Conservation (phyloP, 2,888 invertebrate species). For the Pharmacophagus antenor region DNA sequence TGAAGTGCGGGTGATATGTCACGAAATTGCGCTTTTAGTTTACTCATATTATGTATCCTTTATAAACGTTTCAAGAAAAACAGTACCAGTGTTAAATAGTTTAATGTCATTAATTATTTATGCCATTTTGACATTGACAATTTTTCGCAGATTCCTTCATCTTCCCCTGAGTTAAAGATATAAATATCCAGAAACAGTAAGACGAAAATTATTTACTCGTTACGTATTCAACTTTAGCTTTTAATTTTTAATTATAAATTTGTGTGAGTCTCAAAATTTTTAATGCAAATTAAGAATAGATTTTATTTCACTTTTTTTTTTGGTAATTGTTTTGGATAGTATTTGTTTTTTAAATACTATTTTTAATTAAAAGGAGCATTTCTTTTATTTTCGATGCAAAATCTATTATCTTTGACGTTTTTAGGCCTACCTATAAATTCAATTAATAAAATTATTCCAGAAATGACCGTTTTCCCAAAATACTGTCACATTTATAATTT, state of each 20-base stretch:
- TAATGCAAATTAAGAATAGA: neutral
- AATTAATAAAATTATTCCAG: neutral
- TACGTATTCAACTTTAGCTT: too few relatives aligned
- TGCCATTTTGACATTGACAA: neutral
- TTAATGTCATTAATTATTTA: neutral
- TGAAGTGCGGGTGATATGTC: conserved; percentile 84
- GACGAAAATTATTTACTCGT: neutral
- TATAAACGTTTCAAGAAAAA: neutral
- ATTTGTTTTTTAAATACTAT: neutral
- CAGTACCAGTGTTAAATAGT: neutral
- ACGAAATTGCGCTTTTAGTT: conserved; percentile 75
- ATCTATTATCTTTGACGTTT: neutral
- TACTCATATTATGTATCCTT: conserved; percentile 49
- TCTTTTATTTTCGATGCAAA: neutral
- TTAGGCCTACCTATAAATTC: neutral
- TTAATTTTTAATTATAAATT: too few relatives aligned
- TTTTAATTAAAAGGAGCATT: neutral
- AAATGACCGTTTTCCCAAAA: neutral
- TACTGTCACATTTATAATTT: neutral
- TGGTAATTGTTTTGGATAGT: too few relatives aligned
- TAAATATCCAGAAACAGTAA: neutral
- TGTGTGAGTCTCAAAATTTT: too few relatives aligned
- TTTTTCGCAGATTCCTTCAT: too few relatives aligned
- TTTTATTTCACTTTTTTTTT: neutral
- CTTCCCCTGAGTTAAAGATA: neutral